Evolutionary conservation across 2,113 vertebrate genomes (phyloP).

Genomic region (Lamprologus sp.): DNA sequence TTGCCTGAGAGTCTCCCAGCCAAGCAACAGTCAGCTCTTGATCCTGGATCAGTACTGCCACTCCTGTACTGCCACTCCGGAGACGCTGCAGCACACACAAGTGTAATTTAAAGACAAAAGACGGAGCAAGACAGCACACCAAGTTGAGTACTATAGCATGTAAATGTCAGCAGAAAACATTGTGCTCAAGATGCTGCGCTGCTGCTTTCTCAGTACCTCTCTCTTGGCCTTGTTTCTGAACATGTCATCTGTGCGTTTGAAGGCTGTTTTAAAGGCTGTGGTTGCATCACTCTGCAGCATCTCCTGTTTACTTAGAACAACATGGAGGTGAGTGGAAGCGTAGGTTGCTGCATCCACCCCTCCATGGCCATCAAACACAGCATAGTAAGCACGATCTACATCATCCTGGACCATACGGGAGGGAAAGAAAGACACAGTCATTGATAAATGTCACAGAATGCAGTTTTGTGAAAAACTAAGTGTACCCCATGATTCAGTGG

Average conservation of each 20-base stretch:
- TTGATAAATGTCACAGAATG: background rate
- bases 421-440: background rate
- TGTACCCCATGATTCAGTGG: background rate
- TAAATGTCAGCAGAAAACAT: background rate
- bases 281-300: conserved; percentile 67
- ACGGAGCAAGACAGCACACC: background rate
- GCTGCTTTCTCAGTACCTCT: conserved; percentile 70
- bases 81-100: conserved; percentile 71
- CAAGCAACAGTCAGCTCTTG: conserved; percentile 80
- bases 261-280: conserved; percentile 77
- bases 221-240: conserved; percentile 84
- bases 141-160: background rate
- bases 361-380: conserved; percentile 91
- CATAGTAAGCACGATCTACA: conserved; percentile 79
- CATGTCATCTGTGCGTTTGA: conserved; percentile 81
- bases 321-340: conserved; percentile 81
- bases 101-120: background rate
- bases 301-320: conserved; percentile 71
- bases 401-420: conserved; percentile 64
- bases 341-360: conserved; percentile 87
- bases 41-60: conserved; percentile 76
- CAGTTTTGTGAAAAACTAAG: background rate
- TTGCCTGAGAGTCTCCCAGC: conserved; percentile 90
- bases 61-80: conserved; percentile 86
- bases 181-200: background rate